Percentiles rank a stretch among this genome's conserved stretches.
Conservation (phyloP, 2,797 vertebrate genomes). For the Xenentodon cancila region DNA sequence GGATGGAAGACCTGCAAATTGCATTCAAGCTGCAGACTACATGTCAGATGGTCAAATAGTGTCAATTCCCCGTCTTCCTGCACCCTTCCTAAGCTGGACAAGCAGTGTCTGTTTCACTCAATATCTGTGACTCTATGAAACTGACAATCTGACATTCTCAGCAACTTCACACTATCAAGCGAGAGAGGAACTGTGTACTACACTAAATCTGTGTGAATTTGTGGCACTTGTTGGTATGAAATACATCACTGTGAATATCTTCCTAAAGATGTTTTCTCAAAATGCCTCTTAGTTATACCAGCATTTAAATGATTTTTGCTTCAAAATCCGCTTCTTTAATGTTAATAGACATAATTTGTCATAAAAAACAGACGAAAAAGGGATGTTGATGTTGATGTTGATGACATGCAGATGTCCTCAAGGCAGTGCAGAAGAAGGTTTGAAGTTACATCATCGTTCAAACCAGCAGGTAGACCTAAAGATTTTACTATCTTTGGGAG, state of each 20-base stretch:
- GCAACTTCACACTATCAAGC: conserved; percentile 8
- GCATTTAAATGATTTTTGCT: not conserved
- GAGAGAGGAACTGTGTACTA: conserved; percentile 14
- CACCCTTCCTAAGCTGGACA: conserved; percentile 8
- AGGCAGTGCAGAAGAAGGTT: not conserved
- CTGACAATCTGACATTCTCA: conserved; percentile 24
- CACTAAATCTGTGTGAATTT: conserved; percentile 6
- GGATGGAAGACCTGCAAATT: not conserved
- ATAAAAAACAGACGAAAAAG: not conserved
- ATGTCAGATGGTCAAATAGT: conserved; percentile 13
- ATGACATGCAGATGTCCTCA: not conserved
- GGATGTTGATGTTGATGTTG: not conserved
- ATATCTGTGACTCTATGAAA: conserved; percentile 22
- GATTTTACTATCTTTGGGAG: not conserved
- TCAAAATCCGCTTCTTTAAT: not conserved
- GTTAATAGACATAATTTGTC: not conserved
- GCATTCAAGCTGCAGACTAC: not conserved
- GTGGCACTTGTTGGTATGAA: conserved; percentile 6
- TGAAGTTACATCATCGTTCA: not conserved
- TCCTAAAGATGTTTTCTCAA: not conserved
- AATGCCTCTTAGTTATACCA: not conserved
- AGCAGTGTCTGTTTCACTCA: conserved; percentile 32
- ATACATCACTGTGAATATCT: not conserved
- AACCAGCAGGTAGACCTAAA: not conserved
- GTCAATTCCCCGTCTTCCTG: conserved; percentile 2